A percentile compares a stretch with the other conserved stretches of the same genome.
These are phyloP conservation scores for Turritopsis dohrnii DNA, from an alignment of 30 jellyfish, hydroid and myxozoan genomes.

Conservation along the genomic window DNA sequence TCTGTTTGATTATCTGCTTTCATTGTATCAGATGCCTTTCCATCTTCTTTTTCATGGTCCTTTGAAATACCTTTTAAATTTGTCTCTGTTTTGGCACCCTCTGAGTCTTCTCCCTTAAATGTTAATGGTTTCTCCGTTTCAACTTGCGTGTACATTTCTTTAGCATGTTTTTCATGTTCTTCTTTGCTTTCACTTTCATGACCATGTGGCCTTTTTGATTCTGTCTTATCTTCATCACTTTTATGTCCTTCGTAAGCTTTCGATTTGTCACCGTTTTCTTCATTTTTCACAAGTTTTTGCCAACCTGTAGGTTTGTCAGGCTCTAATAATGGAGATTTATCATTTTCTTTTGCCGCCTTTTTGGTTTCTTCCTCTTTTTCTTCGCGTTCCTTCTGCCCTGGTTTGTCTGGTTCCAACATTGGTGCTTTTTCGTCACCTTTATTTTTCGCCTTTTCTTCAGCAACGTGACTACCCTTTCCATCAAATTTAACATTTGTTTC, in stretches of 20 bases:
- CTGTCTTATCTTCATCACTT: background rate
- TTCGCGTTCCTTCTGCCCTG: conserved; percentile 1
- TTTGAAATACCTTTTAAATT: conserved; percentile 6
- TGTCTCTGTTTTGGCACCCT: conserved; percentile 20
- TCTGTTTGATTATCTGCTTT: background rate
- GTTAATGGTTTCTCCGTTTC: conserved; percentile 6
- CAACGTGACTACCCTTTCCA: conserved; percentile 4
- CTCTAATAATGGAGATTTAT: conserved; percentile 1
- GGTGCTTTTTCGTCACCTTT: conserved; percentile 10
- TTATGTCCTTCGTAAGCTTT: background rate
- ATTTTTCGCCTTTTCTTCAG: background rate
- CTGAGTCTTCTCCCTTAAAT: conserved; percentile 1
- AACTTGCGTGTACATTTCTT: conserved; percentile 4
- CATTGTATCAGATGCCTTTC: background rate
- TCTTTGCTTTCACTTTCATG: conserved; percentile 29
- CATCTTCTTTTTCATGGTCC: background rate
- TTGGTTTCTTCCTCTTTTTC: conserved; percentile 19
- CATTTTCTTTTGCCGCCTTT: background rate
- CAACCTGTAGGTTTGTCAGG: conserved; percentile 22
- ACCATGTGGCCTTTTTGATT: conserved; percentile 10
- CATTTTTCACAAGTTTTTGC: background rate
- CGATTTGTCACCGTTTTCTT: background rate
- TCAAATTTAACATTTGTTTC: background rate
- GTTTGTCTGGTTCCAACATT: conserved; percentile 23
- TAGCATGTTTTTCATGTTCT: conserved; percentile 13